Conservation (phyloP, 1,140 invertebrate genomes). For the Heliconius eleuchia region DNA sequence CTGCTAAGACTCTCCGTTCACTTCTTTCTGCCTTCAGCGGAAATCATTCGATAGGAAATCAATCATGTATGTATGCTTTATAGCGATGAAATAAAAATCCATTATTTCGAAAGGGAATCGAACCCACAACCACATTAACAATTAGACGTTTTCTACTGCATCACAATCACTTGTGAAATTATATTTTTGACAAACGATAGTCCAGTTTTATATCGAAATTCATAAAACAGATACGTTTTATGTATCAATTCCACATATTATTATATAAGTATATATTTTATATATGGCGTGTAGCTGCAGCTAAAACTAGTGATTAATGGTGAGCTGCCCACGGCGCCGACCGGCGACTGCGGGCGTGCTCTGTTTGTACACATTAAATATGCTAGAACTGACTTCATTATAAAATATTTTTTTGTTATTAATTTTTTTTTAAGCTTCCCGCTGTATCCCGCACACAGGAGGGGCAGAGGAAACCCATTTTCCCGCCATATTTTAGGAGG, state of each 20-base stretch:
- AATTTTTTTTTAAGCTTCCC: no score
- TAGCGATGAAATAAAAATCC: no score
- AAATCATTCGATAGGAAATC: no score
- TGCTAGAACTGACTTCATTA: background rate
- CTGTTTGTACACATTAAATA: constrained; percentile 24
- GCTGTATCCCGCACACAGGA: no score
- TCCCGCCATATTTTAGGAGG: no score
- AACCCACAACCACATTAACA: background rate
- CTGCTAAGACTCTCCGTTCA: no score
- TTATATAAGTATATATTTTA: constrained; percentile 25
- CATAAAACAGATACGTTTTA: background rate
- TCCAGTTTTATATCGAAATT: background rate
- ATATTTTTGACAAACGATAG: background rate
- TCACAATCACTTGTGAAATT: background rate
- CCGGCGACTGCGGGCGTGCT: constrained; percentile 58
- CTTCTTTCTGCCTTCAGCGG: no score
- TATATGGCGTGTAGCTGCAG: constrained; percentile 51
- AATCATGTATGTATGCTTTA: no score
- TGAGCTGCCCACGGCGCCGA: constrained; percentile 61
- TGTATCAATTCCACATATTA: constrained; percentile 25
- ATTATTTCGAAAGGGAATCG: background rate
- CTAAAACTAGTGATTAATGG: constrained; percentile 75
- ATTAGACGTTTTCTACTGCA: no score
- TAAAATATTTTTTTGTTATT: background rate
- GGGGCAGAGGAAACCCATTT: no score